Percentiles rank a stretch among this genome's conserved stretches.
Conservation (phyloP, 2,797 vertebrate species). For the Hippocampus kuda region DNA sequence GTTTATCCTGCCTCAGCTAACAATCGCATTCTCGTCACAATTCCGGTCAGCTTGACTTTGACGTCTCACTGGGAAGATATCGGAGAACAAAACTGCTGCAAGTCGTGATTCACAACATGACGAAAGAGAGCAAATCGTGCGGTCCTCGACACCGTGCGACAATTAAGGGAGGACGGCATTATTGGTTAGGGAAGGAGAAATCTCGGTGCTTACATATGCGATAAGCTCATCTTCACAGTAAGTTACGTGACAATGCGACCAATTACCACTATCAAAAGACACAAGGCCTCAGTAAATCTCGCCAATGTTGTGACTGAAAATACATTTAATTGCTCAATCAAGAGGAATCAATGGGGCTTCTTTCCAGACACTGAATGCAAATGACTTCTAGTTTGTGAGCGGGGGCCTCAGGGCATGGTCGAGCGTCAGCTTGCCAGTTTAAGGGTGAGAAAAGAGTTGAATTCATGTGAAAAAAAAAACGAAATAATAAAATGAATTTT, state of each 20-base stretch:
- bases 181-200: neutral
- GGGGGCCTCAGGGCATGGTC: constrained; percentile 8
- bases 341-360: constrained; percentile 48
- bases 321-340: constrained; percentile 57
- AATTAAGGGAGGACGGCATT: neutral
- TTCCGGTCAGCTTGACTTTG: neutral
- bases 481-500: too few relatives aligned
- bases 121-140: neutral
- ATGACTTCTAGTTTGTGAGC: constrained; percentile 31
- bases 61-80: neutral
- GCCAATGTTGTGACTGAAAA: constrained; percentile 39
- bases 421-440: neutral
- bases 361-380: constrained; percentile 4
- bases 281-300: constrained; percentile 37
- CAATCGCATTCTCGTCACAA: neutral
- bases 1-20: neutral
- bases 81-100: neutral
- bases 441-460: neutral
- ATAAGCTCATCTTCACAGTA: constrained; percentile 26
- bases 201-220: neutral
- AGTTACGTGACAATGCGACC: constrained; percentile 24
- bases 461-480: too few relatives aligned
- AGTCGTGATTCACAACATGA: neutral
- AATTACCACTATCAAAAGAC: constrained; percentile 30
- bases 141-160: neutral